Base-by-base conservation (phyloP, 1,140 invertebrate genomes). In the Aporrectodea caliginosa region DNA sequence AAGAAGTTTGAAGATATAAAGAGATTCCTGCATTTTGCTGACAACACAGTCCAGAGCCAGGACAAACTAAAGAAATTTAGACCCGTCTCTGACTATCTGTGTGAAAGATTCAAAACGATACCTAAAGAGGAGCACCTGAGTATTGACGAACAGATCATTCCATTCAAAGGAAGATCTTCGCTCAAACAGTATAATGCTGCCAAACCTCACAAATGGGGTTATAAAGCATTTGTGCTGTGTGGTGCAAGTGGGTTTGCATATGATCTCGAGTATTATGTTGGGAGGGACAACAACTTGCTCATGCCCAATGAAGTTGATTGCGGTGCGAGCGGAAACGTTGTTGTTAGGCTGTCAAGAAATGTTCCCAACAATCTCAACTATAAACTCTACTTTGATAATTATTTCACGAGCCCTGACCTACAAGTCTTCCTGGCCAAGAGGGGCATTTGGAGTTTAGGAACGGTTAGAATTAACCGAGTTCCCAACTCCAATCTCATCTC, bases 251-350 rank as follows among this genome's bases (percentile, higher is more conserved):
- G 87, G 78, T 85, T 86, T 78, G 82, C 84, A 78, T 85, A 88
- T 81, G 86, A 85, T 82, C 88, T 88, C 86, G 86, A 88, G 80
- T 84, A 88, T 79, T 89, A 88, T 82, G 34, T 32, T 33, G 80
- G 80, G 69, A 72, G 71, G 58, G 68, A 35, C 33, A 32, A 30
- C 16, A 29, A 58, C 22, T 58, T 74, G 29, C n/a, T 32, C 27
- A 31, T 29, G n/a, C 6, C 6, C n/a, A 73, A 22, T 30, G 22
- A 72, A 27, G 33, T 2, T 74, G 69, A 73, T 33, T 30, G 33
- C 30, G 69, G 69, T 16, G 22, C 29, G 22, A 69, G 77, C n/a
- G 70, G 43, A 16, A 71, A 77, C 30, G 76, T 69, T 78, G 75
- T 58, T 16, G 82, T 85, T 83, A 68, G 86, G 85, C 84, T 88